These are phyloP conservation scores for Rhabdophis nuchalis DNA, from an alignment of 2,797 vertebrate genomes.

Conservation along the genomic window DNA sequence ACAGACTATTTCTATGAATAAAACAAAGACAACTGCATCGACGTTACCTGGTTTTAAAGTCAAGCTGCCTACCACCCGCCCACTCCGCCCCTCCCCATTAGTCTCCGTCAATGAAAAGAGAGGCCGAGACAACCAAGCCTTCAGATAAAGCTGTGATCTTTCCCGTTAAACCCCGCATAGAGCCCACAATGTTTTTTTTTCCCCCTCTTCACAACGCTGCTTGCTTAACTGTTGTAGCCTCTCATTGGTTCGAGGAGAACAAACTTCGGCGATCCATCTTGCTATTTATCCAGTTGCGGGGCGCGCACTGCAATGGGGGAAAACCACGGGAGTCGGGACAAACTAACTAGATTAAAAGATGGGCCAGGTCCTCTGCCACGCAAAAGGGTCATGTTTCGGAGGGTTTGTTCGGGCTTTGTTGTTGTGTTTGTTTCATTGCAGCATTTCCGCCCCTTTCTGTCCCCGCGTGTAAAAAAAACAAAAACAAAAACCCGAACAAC, in stretches of 20 bases:
- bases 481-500: neutral
- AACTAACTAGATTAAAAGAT: neutral
- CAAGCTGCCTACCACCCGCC: neutral
- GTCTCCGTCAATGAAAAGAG: neutral
- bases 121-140: neutral
- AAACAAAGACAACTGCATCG: neutral
- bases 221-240: neutral
- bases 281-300: neutral
- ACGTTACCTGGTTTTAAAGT: constrained; percentile 3
- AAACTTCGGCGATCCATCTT: neutral
- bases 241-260: neutral
- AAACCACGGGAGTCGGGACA: neutral
- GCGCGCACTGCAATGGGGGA: neutral
- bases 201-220: neutral
- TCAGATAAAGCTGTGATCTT: neutral
- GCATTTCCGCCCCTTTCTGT: constrained; percentile 23
- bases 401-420: neutral
- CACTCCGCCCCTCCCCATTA: too few species aligned
- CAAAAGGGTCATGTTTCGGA: too few species aligned
- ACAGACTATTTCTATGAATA: constrained; percentile 9
- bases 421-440: neutral
- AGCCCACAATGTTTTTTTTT: neutral
- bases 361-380: neutral
- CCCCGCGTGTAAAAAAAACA: neutral
- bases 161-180: neutral